Conservation (phyloP, 1,140 invertebrate genomes). For the Monomorium pharaonis region DNA sequence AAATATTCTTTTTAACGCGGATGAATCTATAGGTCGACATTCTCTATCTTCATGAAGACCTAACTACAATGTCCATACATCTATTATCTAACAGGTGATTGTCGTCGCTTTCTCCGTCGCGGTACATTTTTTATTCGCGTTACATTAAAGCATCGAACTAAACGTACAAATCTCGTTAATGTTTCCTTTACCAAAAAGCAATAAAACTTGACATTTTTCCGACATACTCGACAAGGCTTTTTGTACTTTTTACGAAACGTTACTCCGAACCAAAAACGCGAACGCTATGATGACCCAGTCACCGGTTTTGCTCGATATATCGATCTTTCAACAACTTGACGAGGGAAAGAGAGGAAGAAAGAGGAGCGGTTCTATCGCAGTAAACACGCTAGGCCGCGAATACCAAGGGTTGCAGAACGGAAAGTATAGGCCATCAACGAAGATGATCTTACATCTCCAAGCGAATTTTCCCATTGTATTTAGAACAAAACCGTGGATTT, state of each 20-base stretch:
- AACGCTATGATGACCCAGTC: slow-evolving; percentile 66
- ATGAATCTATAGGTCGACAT: slow-evolving; percentile 27
- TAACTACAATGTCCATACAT: slow-evolving; percentile 32
- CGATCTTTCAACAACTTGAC: slow-evolving; percentile 72
- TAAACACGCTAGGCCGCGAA: slow-evolving; percentile 5
- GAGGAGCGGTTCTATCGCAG: background rate
- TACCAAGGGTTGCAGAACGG: slow-evolving; percentile 2
- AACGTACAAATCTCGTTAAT: background rate
- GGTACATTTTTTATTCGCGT: slow-evolving; percentile 37
- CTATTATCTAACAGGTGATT: slow-evolving; percentile 30
- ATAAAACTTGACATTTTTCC: background rate
- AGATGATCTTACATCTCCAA: background rate
- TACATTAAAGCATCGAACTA: background rate
- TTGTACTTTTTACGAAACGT: background rate
- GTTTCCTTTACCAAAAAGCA: background rate
- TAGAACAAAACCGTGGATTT: background rate
- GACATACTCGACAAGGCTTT: background rate
- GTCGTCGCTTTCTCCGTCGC: background rate
- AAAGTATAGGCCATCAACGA: background rate
- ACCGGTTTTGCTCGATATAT: slow-evolving; percentile 78
- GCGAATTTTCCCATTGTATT: background rate
- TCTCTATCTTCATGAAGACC: background rate
- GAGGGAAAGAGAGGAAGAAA: background rate
- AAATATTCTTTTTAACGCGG: slow-evolving; percentile 34
- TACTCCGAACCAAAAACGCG: slow-evolving; percentile 46